Percentiles rank a stretch among this genome's conserved stretches.
Evolutionary conservation across 2,888 invertebrate species (phyloP).

Genomic region (Limenitis camilla): DNA sequence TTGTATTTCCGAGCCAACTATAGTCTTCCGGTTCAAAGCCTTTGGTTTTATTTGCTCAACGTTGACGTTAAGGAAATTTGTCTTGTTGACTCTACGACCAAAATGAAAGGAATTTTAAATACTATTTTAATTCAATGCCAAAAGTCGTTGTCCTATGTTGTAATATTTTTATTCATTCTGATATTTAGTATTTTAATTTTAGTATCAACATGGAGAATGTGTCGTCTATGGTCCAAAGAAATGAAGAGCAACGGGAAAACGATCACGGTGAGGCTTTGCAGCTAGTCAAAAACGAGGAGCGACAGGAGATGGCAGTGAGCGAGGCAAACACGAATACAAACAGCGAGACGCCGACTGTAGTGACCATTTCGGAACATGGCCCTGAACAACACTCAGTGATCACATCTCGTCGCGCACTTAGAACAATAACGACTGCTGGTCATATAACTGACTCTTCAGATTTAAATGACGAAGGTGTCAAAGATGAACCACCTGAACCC

Average conservation of each 20-base stretch:
- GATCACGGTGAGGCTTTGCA: slow-evolving; percentile 50
- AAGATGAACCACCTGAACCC: slow-evolving; percentile 56
- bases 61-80: slow-evolving; percentile 27
- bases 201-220: slow-evolving; percentile 44
- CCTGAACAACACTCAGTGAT: slow-evolving; percentile 69
- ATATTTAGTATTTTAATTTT: neutral
- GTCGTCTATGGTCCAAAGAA: slow-evolving; percentile 33
- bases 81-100: slow-evolving; percentile 11
- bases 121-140: neutral
- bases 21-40: slow-evolving; percentile 49
- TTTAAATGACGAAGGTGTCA: slow-evolving; percentile 50
- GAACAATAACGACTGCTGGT: slow-evolving; percentile 77
- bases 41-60: slow-evolving; percentile 28
- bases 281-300: slow-evolving; percentile 57
- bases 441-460: slow-evolving; percentile 64
- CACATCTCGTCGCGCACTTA: slow-evolving; percentile 70
- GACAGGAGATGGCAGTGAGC: slow-evolving; percentile 26
- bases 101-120: slow-evolving; percentile 1
- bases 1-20: slow-evolving; percentile 42
- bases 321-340: slow-evolving; percentile 26
- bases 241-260: slow-evolving; percentile 37
- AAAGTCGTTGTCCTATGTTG: neutral
- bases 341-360: slow-evolving; percentile 10
- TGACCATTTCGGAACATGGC: slow-evolving; percentile 26
- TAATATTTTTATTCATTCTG: neutral